phyloP scores from a whole-genome alignment of 2,888 invertebrate species.

The Phengaris alcon region DNA sequence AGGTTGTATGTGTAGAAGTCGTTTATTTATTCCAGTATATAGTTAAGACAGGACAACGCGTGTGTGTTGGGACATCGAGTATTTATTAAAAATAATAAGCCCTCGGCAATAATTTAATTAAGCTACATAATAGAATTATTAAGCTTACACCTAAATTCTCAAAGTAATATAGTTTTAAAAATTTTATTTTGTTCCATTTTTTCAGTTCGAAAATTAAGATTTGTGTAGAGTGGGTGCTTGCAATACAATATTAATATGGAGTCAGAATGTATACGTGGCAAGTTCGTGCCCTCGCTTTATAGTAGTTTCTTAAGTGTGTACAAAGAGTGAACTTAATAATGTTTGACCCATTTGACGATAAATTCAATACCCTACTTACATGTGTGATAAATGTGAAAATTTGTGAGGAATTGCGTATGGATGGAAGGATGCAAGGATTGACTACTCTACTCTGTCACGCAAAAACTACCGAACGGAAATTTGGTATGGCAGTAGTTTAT shows the following conservation, averaged over 20 bases:
- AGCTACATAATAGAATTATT: background rate
- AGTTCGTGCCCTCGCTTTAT: background rate
- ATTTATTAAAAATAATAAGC: background rate
- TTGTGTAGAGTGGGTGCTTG: background rate
- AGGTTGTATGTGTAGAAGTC: too few species aligned
- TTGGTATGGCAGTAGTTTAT: too few species aligned
- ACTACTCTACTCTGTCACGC: too few species aligned
- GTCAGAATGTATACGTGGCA: background rate
- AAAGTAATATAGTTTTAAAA: background rate
- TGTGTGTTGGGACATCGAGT: background rate
- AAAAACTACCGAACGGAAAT: too few species aligned
- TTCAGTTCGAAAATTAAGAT: background rate
- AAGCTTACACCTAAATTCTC: background rate
- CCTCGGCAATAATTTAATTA: background rate
- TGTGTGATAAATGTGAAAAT: too few species aligned
- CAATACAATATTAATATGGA: background rate
- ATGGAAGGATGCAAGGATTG: too few species aligned
- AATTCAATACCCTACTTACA: too few species aligned
- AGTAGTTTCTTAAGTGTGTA: background rate
- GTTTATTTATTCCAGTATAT: too few species aligned
- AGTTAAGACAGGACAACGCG: too few species aligned
- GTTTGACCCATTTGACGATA: too few species aligned
- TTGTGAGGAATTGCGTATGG: too few species aligned
- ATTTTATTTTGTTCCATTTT: background rate
- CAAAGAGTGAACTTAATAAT: too few species aligned